Evolutionary conservation across 1,140 invertebrate genomes (phyloP), one percentile per base, ranked within the genome.

Genomic region (Caenorhabditis tropicalis): DNA sequence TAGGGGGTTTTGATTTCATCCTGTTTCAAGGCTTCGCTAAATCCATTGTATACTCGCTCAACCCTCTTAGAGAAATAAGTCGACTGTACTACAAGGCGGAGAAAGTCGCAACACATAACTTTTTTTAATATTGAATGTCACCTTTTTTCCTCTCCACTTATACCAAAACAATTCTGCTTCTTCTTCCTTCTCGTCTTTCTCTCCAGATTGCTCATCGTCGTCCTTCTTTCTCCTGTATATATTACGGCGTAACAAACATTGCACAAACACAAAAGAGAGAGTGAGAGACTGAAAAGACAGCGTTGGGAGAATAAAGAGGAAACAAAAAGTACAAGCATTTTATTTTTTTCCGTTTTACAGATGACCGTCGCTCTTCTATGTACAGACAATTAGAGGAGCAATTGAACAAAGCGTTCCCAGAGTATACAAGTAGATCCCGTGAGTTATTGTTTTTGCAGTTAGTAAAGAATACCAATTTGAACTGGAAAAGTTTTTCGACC

Each of bases 351-450:
- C 9, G 10, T n/a, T 16, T 39, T 74, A 33, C 65, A 74, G 65
- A 84, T 81, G 83, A 80, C 83, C 83, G 83, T 9, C 65, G 83
- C 29, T 65, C 53, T 56, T 84, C 83, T 6, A 84, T 84, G 83
- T 84, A 84, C 29, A 36, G 65, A 31, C 58, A 84, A 81, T 39
- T 84, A 80, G 83, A 84, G 53, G 83, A 84, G 33, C 70, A 79
- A 39, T 27, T 84, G 46, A 84, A 84, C 83, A 81, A 84, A 21
- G 79, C 83, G 19, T 84, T 84, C 31, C 83, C 81, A 0, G 65
- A 74, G 2, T 74, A 74, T n/a, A 15, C n/a, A 3, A 12, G 6
- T 10, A 15, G 65, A 46, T 74, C 65, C 4, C 65, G 65, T 74
- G n/a, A 74, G 65, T 74, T 43, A 12, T 12, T 33, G 15, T 21